Percentiles rank a stretch among this genome's conserved stretches.
Conservation (phyloP, 2,797 vertebrate genomes). For the Melanotaenia boesemani region DNA sequence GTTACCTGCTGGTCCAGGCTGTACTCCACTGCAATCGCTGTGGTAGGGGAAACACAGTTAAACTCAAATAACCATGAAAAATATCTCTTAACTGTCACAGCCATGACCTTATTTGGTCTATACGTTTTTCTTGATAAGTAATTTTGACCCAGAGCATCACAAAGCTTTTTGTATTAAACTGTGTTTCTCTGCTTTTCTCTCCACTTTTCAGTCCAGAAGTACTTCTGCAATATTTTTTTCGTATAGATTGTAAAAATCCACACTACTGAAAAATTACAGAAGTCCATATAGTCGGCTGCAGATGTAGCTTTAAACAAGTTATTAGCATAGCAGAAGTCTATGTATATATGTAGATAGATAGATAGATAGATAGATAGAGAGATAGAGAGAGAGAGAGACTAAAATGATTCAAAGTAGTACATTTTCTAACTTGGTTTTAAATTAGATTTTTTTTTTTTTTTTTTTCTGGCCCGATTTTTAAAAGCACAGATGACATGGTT, state of each 20-base stretch:
- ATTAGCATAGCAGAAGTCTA: neutral
- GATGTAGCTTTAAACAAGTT: neutral
- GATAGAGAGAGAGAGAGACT: neutral
- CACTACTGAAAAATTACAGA: neutral
- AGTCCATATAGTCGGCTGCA: neutral
- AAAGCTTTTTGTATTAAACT: conserved; percentile 1
- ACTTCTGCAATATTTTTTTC: neutral
- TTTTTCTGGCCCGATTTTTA: no score
- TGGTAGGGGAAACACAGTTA: conserved; percentile 4
- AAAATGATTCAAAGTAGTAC: no score
- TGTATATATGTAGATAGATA: no score
- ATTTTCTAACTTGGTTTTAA: no score
- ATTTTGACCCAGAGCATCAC: neutral
- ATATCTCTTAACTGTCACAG: neutral
- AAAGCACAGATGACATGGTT: no score
- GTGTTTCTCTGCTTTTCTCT: neutral
- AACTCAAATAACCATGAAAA: conserved; percentile 5
- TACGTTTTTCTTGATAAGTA: neutral
- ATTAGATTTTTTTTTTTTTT: no score
- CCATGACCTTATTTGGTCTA: neutral
- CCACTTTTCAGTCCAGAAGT: neutral
- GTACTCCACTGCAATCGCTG: conserved; percentile 25
- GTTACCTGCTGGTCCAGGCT: conserved; percentile 40
- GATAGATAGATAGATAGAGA: no score
- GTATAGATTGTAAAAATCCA: neutral